Conservation (phyloP, 2,888 invertebrate species). For the Andrena fulva region DNA sequence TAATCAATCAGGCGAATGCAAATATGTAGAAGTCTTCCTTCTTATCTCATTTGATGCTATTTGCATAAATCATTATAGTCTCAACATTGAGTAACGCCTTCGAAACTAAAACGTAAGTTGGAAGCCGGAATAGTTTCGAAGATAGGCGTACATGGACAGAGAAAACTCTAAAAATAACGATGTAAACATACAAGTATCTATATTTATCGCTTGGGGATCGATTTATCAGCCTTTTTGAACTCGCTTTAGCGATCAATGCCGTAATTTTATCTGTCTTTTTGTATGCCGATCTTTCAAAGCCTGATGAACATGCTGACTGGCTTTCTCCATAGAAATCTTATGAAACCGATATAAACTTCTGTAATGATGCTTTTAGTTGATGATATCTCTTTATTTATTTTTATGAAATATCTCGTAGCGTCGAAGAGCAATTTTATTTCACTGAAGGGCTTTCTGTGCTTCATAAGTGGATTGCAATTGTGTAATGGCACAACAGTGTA, state of each 20-base stretch:
- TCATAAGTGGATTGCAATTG: neutral
- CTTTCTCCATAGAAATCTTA: neutral
- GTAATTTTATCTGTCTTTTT: neutral
- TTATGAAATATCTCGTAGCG: neutral
- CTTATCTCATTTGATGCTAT: neutral
- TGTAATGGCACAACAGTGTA: neutral
- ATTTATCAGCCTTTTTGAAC: neutral
- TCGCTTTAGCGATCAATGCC: neutral
- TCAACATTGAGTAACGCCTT: neutral
- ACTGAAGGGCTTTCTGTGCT: too few species aligned
- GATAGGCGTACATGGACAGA: conserved; percentile 9
- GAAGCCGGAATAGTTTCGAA: neutral
- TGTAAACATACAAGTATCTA: conserved; percentile 19
- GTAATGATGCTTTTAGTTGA: neutral
- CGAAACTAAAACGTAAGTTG: neutral
- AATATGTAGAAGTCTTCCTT: neutral
- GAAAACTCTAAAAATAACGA: conserved; percentile 11
- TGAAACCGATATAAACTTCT: neutral
- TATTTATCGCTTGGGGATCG: conserved; percentile 1
- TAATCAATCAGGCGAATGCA: neutral
- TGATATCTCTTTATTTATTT: neutral
- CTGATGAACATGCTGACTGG: neutral
- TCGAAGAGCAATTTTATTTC: neutral
- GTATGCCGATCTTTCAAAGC: neutral
- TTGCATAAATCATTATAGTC: neutral